phyloP scores from a whole-genome alignment of 2,113 vertebrate species.

The Abramis brama region DNA sequence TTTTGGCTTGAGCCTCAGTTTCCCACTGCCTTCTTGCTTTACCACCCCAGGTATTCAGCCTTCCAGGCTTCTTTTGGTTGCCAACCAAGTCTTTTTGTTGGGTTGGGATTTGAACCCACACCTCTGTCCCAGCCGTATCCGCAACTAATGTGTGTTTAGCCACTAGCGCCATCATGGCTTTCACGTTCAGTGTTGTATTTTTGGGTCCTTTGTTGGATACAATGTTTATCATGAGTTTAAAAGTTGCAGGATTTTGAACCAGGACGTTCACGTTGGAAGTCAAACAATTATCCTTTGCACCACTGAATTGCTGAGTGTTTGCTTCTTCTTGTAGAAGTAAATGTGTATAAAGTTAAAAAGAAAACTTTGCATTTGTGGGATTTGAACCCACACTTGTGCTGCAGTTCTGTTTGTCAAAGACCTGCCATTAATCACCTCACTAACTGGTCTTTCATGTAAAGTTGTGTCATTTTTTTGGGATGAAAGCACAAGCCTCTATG shows the following conservation, averaged over 20 bases:
- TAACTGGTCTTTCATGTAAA: neutral
- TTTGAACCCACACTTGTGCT: neutral
- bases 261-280: neutral
- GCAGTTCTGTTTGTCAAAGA: neutral
- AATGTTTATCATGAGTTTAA: neutral
- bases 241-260: neutral
- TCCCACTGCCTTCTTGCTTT: too few species aligned
- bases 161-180: neutral
- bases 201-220: neutral
- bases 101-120: neutral
- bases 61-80: neutral
- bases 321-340: neutral
- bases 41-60: neutral
- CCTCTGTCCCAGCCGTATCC: neutral
- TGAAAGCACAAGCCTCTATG: neutral
- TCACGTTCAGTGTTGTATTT: neutral
- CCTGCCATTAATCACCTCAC: neutral
- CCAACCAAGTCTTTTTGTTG: neutral
- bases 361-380: neutral
- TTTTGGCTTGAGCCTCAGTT: too few species aligned
- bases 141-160: neutral
- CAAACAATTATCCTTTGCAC: neutral
- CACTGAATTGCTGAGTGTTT: neutral
- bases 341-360: neutral
- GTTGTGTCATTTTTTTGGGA: too few species aligned